Evolutionary conservation across 2,113 vertebrate species (phyloP), one percentile per base, ranked within the genome.

Genomic region (Xyrauchen texanus): DNA sequence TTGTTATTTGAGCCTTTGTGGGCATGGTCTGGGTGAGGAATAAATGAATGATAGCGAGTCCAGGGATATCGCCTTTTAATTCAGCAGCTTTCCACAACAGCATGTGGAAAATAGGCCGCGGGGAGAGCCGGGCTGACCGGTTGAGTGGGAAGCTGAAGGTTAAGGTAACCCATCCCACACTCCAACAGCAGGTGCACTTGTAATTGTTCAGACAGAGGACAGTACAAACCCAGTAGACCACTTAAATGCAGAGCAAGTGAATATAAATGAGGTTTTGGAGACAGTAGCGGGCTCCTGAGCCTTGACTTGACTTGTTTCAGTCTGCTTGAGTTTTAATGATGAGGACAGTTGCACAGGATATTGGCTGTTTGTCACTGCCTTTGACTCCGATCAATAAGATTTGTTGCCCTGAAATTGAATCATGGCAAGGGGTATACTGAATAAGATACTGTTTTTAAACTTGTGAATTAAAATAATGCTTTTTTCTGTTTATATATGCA

Each of bases 21-120:
- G 82, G 82, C 81, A 85, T 88, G 78, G 81, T 84, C 81, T 88
- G 88, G 85, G 76, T 68, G 76, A 52, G 82, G 86, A 87, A 68
- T 85, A 91, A 88, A 91, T 91, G 85, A 85, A 87, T 85, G 86
- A 83, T 72, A 78, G 72, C 76, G 82, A 88, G 72, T 82, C 82
- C 63, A 0, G 42, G 86, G 82, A 88, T 86, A 83, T 85, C 82
- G 86, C 82, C 86, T 89, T 70, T 87, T 88, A 90, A 89, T 91
- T 89, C 89, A 47, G 8, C 83, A 80, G 80, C 84, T 86, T 88
- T 88, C 84, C 81, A 34, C 21, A 12, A 16, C 71, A 81, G 73
- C 72, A 79, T 86, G 79, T 71, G 85, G 53, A 88, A 88, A 86
- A 87, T 80, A 84, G 86, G 86, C 71, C 80, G 83, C 82, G 55